Percentiles rank a stretch among this genome's conserved stretches.
Evolutionary conservation across 1,140 invertebrate species (phyloP).

Genomic region (Zaprionus tsacasi): DNA sequence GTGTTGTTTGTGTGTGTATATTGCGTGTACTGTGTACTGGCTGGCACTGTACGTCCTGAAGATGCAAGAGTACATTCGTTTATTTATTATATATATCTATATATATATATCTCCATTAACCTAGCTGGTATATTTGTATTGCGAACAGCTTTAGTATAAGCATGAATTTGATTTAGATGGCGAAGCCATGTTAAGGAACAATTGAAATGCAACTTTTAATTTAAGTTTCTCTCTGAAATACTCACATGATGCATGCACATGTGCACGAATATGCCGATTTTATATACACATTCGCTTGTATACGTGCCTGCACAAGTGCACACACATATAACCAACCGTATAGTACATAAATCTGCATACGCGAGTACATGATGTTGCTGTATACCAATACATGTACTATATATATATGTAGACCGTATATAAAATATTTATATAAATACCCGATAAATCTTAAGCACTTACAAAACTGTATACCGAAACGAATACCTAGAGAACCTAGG

Average conservation of each 20-base stretch:
- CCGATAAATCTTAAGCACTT: neutral
- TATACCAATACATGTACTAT: neutral
- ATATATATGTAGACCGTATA: neutral
- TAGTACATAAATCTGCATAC: constrained; percentile 6
- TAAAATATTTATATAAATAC: neutral
- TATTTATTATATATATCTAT: constrained; percentile 1
- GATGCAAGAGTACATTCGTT: neutral
- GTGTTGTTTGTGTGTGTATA: constrained; percentile 1
- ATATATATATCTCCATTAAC: neutral
- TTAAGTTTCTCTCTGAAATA: constrained; percentile 30
- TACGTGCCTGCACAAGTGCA: constrained; percentile 1
- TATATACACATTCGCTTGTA: constrained; percentile 9
- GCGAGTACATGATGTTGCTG: constrained; percentile 1
- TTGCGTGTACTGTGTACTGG: constrained; percentile 4
- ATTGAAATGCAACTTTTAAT: constrained; percentile 23
- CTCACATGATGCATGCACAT: neutral
- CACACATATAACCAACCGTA: neutral
- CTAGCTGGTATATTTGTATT: constrained; percentile 2
- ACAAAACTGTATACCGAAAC: constrained; percentile 3
- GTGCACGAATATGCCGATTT: neutral
- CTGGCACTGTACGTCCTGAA: neutral
- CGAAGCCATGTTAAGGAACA: constrained; percentile 10
- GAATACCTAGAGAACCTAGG: neutral
- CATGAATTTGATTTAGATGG: constrained; percentile 24
- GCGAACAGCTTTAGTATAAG: constrained; percentile 22